Evolutionary conservation across 1,140 invertebrate genomes (phyloP), one percentile per base, ranked within the genome.

Genomic region (Aphaenogaster rudis): DNA sequence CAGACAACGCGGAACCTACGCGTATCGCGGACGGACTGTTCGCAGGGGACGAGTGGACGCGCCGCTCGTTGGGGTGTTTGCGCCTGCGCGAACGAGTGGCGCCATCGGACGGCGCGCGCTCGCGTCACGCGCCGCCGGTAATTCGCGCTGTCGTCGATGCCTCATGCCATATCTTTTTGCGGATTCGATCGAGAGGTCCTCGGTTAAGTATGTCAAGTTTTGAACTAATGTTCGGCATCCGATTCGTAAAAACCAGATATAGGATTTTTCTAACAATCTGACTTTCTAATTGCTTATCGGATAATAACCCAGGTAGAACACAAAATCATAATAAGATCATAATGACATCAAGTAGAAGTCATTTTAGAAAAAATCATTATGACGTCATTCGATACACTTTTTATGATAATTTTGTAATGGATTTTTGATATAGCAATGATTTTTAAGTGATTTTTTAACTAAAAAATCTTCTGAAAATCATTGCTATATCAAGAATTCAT

Each of bases 11-110:
- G 74, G 63, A 69, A 64, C 57, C 50, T 17, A 17, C 89, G 89
- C 76, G 76, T 59, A 86, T 54, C 80, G 67, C 77, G 7, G 39
- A 36, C 48, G 52, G 57, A 87, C 88, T 89, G 79, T 64, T 57
- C 79, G 50, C 21, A 48, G 28, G 28, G 48, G n/a, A 21, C 63
- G 8, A 61, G 74, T 54, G 78, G 45, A 54, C 45, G 69, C 57
- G 57, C 61, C 11, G 28, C 9, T 59, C 50, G 21, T 59, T 42
- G 42, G 13, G 13, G 4, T 5, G 8, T 1, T 17, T 2, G 67
- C 89, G 89, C 76, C 1, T 88, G 86, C 90, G 89, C 74, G 5
- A 59, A 3, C 67, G 0, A 9, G 6, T 33, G 45, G 86, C 89
- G 89, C 59, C 90, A 91, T 88, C 86, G 33, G 1, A 0, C 15